A percentile compares a stretch with the other conserved stretches of the same genome.
phyloP scores from a whole-genome alignment of 2,888 invertebrate species.

The Phalera bucephala region DNA sequence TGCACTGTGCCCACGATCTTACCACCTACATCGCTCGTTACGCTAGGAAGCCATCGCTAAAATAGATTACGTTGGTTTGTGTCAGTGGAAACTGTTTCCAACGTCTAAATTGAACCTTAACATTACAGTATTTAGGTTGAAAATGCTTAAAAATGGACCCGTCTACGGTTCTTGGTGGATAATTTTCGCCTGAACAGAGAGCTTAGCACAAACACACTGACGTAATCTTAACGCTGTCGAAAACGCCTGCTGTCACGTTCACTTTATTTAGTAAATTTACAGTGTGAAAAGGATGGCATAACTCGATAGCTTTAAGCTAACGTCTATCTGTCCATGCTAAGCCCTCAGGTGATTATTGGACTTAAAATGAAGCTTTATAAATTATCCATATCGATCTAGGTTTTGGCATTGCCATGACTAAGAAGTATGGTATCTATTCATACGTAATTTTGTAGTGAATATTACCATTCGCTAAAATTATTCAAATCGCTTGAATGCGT shows the following conservation, averaged over 20 bases:
- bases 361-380: slow-evolving; percentile 13
- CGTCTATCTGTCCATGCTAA: no score
- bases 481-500: not conserved
- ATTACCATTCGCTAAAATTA: not conserved
- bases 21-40: slow-evolving; percentile 17
- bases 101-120: slow-evolving; percentile 15
- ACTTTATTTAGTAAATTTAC: no score
- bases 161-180: not conserved
- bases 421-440: not conserved
- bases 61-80: slow-evolving; percentile 39
- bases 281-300: no score
- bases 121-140: slow-evolving; percentile 1
- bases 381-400: slow-evolving; percentile 11
- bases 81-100: slow-evolving; percentile 14
- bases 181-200: slow-evolving; percentile 19
- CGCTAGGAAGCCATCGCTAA: slow-evolving; percentile 37
- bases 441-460: not conserved
- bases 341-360: slow-evolving; percentile 23
- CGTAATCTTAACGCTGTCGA: no score
- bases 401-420: slow-evolving; percentile 16
- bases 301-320: no score
- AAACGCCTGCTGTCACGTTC: no score
- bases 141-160: slow-evolving; percentile 3
- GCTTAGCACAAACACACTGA: no score
- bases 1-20: slow-evolving; percentile 3